Percentiles rank a stretch among this genome's conserved stretches.
Evolutionary conservation across 2,888 invertebrate genomes (phyloP).

Genomic region (Hemistola chrysoprasaria): DNA sequence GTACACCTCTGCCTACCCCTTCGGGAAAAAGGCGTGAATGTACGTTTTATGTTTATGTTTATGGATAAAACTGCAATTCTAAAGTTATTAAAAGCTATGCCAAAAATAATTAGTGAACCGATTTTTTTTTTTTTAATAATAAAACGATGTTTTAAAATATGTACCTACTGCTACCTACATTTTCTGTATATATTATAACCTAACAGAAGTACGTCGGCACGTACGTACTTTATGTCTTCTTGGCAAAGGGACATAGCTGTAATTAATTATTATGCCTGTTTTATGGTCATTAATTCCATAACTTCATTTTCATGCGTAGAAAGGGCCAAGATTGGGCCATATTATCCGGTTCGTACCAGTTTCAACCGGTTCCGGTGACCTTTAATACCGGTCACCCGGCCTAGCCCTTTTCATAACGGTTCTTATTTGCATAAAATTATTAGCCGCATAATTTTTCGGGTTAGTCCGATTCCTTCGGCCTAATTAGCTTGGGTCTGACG

Average conservation of each 20-base stretch:
- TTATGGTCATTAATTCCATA: conserved; percentile 13
- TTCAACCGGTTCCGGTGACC: conserved; percentile 1
- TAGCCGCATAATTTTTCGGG: conserved; percentile 31
- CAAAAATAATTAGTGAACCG: too few relatives aligned
- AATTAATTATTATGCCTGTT: conserved; percentile 19
- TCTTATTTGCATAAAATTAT: conserved; percentile 32
- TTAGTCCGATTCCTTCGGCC: conserved; percentile 23
- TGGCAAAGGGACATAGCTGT: neutral
- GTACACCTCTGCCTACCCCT: too few relatives aligned
- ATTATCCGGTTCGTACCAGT: conserved; percentile 1
- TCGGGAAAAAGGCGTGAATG: too few relatives aligned
- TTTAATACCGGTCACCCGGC: conserved; percentile 17
- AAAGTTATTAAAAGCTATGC: too few relatives aligned
- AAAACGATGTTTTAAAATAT: too few relatives aligned
- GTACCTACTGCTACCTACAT: too few relatives aligned
- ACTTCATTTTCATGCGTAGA: conserved; percentile 15
- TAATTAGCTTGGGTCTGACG: conserved; percentile 28
- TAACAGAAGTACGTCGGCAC: too few relatives aligned
- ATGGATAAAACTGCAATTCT: too few relatives aligned
- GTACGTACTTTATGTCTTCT: too few relatives aligned
- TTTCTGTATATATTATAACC: too few relatives aligned
- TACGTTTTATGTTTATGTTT: too few relatives aligned
- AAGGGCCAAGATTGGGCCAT: conserved; percentile 9
- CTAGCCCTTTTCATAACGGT: conserved; percentile 17
- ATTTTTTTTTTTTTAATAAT: too few relatives aligned